Conservation (phyloP, 2,888 invertebrate species). For the Lepidochitona cinerea region DNA sequence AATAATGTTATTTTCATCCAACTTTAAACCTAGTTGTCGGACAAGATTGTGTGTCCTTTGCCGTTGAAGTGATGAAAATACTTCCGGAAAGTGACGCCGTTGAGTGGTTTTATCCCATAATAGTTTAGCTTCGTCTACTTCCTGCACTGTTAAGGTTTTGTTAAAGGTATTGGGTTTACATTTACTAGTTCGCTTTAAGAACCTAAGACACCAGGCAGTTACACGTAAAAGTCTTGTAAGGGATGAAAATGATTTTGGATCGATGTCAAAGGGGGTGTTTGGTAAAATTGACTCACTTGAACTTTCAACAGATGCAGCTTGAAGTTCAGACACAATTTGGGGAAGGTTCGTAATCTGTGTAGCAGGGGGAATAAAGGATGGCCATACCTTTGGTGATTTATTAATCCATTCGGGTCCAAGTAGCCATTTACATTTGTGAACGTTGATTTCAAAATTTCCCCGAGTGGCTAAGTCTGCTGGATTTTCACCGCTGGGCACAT, state of each 20-base stretch:
- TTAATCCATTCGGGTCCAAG: background rate
- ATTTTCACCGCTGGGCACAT: background rate
- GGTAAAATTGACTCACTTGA: too few relatives aligned
- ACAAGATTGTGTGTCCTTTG: background rate
- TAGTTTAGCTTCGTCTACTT: background rate
- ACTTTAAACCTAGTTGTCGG: slow-evolving; percentile 1
- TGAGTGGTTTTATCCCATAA: background rate
- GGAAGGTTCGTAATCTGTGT: background rate
- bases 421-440: background rate
- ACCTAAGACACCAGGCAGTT: slow-evolving; percentile 8
- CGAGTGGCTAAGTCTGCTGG: background rate
- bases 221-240: slow-evolving; percentile 7
- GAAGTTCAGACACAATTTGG: too few relatives aligned
- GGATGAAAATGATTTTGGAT: too few relatives aligned
- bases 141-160: background rate
- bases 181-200: too few relatives aligned
- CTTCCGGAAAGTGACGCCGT: background rate
- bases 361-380: background rate
- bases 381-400: background rate
- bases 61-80: background rate
- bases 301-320: too few relatives aligned
- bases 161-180: too few relatives aligned
- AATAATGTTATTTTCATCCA: slow-evolving; percentile 10
- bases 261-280: background rate
- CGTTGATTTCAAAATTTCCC: background rate